phyloP scores from a whole-genome alignment of 1,140 invertebrate species.

The Drosophila parvula region DNA sequence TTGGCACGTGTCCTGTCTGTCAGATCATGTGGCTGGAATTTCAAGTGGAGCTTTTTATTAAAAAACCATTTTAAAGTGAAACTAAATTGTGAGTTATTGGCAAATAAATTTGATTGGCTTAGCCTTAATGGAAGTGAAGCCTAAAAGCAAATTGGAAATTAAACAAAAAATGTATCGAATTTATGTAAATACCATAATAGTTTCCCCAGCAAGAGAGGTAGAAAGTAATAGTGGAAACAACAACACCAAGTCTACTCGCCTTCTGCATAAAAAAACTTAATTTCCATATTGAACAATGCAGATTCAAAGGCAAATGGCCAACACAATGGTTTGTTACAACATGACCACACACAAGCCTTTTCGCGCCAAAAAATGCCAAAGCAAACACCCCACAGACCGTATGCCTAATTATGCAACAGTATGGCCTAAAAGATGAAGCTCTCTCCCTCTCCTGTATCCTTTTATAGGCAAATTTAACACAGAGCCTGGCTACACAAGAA shows the following conservation, averaged over 20 bases:
- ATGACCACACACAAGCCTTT: slow-evolving; percentile 79
- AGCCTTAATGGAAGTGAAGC: not conserved
- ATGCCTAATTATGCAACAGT: slow-evolving; percentile 77
- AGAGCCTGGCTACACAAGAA: slow-evolving; percentile 43
- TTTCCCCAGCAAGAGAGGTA: not conserved
- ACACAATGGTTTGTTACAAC: slow-evolving; percentile 73
- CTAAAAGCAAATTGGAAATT: not conserved
- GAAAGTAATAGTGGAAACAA: slow-evolving; percentile 3
- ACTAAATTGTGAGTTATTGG: slow-evolving; percentile 16
- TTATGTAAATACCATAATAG: not conserved
- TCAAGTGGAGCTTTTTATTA: slow-evolving; percentile 18
- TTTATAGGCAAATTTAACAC: slow-evolving; percentile 77
- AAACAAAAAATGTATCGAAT: not conserved
- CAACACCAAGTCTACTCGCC: slow-evolving; percentile 1
- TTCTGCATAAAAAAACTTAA: slow-evolving; percentile 24
- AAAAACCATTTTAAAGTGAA: slow-evolving; percentile 20
- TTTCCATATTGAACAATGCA: slow-evolving; percentile 74
- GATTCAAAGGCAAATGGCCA: slow-evolving; percentile 16
- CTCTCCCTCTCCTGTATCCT: slow-evolving; percentile 49
- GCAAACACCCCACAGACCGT: slow-evolving; percentile 61
- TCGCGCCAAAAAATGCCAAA: slow-evolving; percentile 74
- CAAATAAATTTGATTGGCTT: not conserved
- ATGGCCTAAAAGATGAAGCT: slow-evolving; percentile 30
- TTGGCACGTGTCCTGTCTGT: slow-evolving; percentile 40
- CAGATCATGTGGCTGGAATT: slow-evolving; percentile 35